Evolutionary conservation across 2,113 vertebrate species (phyloP).

Genomic region (Catagonus wagneri): DNA sequence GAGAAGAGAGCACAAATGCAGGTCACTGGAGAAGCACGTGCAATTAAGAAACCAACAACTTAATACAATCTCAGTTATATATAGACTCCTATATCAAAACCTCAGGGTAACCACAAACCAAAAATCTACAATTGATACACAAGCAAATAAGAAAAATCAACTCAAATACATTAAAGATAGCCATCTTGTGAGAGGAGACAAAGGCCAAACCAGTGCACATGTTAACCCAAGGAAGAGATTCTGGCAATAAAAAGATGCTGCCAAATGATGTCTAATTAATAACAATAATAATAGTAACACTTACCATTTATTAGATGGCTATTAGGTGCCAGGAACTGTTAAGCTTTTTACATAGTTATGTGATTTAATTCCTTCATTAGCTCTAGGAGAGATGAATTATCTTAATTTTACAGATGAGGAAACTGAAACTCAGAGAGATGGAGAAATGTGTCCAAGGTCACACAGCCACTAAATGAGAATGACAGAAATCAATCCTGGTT

Average conservation of each 20-base stretch:
- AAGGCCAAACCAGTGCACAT: background rate
- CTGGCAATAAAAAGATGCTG: background rate
- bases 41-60: too few species aligned
- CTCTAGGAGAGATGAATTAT: constrained; percentile 9
- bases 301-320: constrained; percentile 32
- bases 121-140: too few species aligned
- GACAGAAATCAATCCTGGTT: background rate
- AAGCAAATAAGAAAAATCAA: too few species aligned
- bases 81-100: too few species aligned
- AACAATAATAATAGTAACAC: constrained; percentile 28
- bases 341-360: background rate
- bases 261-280: constrained; percentile 50
- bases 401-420: constrained; percentile 37
- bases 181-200: too few species aligned
- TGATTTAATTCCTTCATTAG: constrained; percentile 50
- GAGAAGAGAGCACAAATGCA: too few species aligned
- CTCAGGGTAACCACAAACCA: too few species aligned
- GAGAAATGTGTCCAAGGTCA: constrained; percentile 29
- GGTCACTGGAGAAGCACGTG: too few species aligned
- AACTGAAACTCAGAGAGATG: constrained; percentile 11
- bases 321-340: background rate
- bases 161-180: too few species aligned
- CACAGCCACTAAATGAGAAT: constrained; percentile 6
- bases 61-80: too few species aligned
- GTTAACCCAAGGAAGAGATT: background rate